Percentiles rank a stretch among this genome's conserved stretches.
Evolutionary conservation across 2,888 invertebrate genomes (phyloP).

Genomic region (Reticulitermes lucifugus): DNA sequence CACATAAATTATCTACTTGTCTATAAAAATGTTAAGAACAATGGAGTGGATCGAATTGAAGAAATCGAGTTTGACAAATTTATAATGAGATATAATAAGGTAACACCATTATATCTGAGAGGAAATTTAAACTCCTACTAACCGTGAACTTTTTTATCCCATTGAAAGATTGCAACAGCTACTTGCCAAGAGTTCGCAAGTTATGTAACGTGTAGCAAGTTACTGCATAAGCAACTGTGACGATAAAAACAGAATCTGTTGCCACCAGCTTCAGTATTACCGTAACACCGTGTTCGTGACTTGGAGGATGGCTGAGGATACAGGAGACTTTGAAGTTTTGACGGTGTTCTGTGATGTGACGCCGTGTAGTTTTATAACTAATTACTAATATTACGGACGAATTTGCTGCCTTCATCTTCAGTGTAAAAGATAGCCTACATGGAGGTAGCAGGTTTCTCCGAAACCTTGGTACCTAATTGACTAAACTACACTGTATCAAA

Average conservation of each 20-base stretch:
- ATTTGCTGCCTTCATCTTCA: too few relatives aligned
- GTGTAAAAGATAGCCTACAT: too few relatives aligned
- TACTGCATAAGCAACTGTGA: not conserved
- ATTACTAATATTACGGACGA: too few relatives aligned
- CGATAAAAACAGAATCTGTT: too few relatives aligned
- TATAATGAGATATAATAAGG: conserved; percentile 34
- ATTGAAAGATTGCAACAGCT: conserved; percentile 30
- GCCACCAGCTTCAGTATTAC: not conserved
- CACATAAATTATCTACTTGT: conserved; percentile 19
- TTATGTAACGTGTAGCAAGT: not conserved
- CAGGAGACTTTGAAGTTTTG: not conserved
- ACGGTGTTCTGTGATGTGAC: too few relatives aligned
- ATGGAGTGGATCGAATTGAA: conserved; percentile 28
- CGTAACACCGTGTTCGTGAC: not conserved
- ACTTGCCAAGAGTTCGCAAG: not conserved
- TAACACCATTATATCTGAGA: not conserved
- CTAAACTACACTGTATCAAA: too few relatives aligned
- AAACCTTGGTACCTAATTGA: too few relatives aligned
- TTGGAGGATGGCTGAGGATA: not conserved
- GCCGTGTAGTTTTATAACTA: too few relatives aligned
- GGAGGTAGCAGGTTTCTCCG: too few relatives aligned
- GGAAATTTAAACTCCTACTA: conserved; percentile 2
- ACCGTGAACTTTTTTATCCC: conserved; percentile 6
- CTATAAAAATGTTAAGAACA: conserved; percentile 40
- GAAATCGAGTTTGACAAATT: conserved; percentile 39